Base-by-base conservation (phyloP, 2,797 vertebrate species). In the Choloepus didactylus region DNA sequence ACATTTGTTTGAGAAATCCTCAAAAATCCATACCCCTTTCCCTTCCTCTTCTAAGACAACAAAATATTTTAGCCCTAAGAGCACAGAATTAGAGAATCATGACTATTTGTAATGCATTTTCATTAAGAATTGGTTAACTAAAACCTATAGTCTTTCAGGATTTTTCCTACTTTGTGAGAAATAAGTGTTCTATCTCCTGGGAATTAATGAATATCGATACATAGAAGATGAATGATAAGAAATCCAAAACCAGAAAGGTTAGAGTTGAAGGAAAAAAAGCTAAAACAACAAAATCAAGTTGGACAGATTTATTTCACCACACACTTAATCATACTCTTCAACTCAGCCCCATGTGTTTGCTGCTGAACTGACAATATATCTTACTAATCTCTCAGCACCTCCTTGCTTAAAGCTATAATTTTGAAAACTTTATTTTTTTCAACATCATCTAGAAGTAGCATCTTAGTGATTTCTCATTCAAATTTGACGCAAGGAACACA, bases 351-450 rank as follows among this genome's bases (percentile, higher is more conserved):
- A 12, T 8, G 41, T n/a, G 41, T 27, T 1, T 4, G 49, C 0
- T 46, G 80, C 75, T 0, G 3, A 91, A 44, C 60, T 89, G 29
- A 75, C 9, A 62, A 41, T 0, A 59, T 49, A 23, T 15, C 11
- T 51, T 54, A 41, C n/a, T 69, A 44, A 62, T 16, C n/a, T 70
- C 12, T 2, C 1, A 70, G 23, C 0, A 77, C 6, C 82, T 79
- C 44, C 80, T 38, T 72, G 94, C 16, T 93, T 92, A 67, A 8
- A 87, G 86, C 0, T 96, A 9, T 54, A 72, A 89, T 86, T 51
- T 87, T 72, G 67, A 89, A 62, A 56, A 81, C 77, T 16, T 75
- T 49, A 6, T 77, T 87, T 94, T 67, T 72, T 93, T 87, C 93
- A 60, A 44, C 77, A 27, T 59, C 6, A 15, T 62, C 6, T 44